These are phyloP conservation scores for Polyodon spathula DNA, from an alignment of 2,113 vertebrate species.

Conservation along the genomic window DNA sequence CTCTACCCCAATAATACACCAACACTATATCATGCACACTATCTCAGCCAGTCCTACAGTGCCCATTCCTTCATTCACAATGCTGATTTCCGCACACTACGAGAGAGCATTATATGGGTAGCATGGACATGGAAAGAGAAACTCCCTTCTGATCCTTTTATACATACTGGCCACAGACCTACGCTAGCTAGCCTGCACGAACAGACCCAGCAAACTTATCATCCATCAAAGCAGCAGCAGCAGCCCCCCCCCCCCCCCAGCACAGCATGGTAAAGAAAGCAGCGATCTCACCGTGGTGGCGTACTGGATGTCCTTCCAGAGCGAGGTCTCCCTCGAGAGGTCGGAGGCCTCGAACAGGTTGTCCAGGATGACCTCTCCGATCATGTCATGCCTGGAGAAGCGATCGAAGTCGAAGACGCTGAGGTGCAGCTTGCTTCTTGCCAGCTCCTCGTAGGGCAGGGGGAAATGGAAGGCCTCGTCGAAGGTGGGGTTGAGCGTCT, in stretches of 20 bases:
- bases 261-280: background rate
- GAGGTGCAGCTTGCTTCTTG: constrained; percentile 62
- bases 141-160: too few species aligned
- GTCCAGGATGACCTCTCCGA: constrained; percentile 72
- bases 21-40: too few species aligned
- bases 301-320: constrained; percentile 77
- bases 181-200: too few species aligned
- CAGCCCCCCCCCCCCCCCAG: background rate
- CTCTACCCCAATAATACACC: too few species aligned
- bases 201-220: too few species aligned
- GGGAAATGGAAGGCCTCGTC: constrained; percentile 89
- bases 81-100: too few species aligned
- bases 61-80: too few species aligned
- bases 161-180: too few species aligned
- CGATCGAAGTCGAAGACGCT: constrained; percentile 77
- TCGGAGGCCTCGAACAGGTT: constrained; percentile 71
- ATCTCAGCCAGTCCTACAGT: too few species aligned
- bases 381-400: constrained; percentile 76
- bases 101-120: too few species aligned
- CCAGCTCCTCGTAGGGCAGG: constrained; percentile 66
- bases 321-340: constrained; percentile 64
- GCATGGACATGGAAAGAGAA: too few species aligned
- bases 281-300: constrained; percentile 59
- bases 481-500: constrained; percentile 92
- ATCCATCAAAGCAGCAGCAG: too few species aligned